Base-by-base conservation (phyloP, 2,113 vertebrate species). In the Phrynosoma platyrhinos region DNA sequence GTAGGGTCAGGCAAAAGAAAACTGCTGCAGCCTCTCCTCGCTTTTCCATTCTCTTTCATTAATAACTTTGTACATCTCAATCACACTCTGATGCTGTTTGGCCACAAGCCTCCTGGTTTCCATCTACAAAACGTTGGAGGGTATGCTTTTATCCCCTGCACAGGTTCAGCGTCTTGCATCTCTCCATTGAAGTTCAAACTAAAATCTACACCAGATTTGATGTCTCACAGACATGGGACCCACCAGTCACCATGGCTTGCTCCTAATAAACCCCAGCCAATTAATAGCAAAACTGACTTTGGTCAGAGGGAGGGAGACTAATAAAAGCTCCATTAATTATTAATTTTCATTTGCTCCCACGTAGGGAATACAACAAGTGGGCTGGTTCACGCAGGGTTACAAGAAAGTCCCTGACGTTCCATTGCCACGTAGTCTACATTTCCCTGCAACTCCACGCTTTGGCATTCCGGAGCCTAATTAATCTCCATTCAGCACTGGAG, bases 301-400 rank as follows among this genome's bases (percentile, higher is more conserved):
- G 16, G 68, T 47, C 52, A 3, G 30, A 64, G 30, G 58, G 55
- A 76, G 58, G n/a, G 40, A 53, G 25, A 27, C 42, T 68, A 82
- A 89, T 86, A 20, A 76, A 62, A 47, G n/a, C 52, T 36, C 27
- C 66, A 66, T 82, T 81, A 81, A 85, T 89, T 76, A 86, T 86
- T 69, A 42, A 76, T 69, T 82, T 77, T 66, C 66, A 40, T 85
- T 82, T 66, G n/a, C 47, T 82, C 78, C 62, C 69, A 6, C 4
- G 62, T 36, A 32, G 47, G 47, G 58, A 32, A 30, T n/a, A 30
- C 25, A 71, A 30, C 40, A 10, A 53, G 55, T 76, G 7, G 30
- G 42, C 83, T 5, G 21, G 58, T 71, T 75, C 64, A 40, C 20
- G 27, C 10, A 64, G 8, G 12, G 1, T 53, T 13, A 16, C 47